Conservation (phyloP, 2,797 vertebrate genomes). For the Lycodopsis pacificus region DNA sequence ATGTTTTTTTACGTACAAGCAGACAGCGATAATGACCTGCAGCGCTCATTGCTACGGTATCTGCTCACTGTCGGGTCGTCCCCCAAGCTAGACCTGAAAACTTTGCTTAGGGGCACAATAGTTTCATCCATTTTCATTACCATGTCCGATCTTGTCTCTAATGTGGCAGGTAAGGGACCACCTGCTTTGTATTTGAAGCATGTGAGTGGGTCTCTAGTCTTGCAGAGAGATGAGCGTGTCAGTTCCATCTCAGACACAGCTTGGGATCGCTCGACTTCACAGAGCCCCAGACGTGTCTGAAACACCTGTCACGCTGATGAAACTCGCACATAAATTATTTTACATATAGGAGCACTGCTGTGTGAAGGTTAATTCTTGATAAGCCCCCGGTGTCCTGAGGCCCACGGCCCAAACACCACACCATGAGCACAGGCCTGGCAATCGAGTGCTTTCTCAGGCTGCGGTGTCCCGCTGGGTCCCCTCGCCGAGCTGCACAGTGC, state of each 20-base stretch:
- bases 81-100: constrained; percentile 36
- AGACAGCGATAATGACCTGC: constrained; percentile 36
- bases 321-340: constrained; percentile 76
- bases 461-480: constrained; percentile 58
- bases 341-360: constrained; percentile 71
- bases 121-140: constrained; percentile 66
- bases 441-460: constrained; percentile 62
- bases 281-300: constrained; percentile 56
- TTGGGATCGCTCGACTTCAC: constrained; percentile 66
- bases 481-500: constrained; percentile 36
- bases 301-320: constrained; percentile 72
- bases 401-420: constrained; percentile 59
- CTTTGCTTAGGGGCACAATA: constrained; percentile 47
- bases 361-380: constrained; percentile 73
- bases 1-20: constrained; percentile 20
- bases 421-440: constrained; percentile 60
- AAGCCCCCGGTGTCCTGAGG: constrained; percentile 54
- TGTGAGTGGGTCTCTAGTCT: constrained; percentile 55
- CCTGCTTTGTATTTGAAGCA: constrained; percentile 69
- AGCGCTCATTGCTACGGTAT: constrained; percentile 15
- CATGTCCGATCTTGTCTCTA: constrained; percentile 53
- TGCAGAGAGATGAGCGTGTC: constrained; percentile 65
- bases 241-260: constrained; percentile 72
- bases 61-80: constrained; percentile 18
- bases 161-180: constrained; percentile 70